Percentiles rank a stretch among this genome's conserved stretches.
These are phyloP conservation scores for Lagocephalus sceleratus DNA, from an alignment of 2,797 vertebrate genomes.

Conservation along the genomic window DNA sequence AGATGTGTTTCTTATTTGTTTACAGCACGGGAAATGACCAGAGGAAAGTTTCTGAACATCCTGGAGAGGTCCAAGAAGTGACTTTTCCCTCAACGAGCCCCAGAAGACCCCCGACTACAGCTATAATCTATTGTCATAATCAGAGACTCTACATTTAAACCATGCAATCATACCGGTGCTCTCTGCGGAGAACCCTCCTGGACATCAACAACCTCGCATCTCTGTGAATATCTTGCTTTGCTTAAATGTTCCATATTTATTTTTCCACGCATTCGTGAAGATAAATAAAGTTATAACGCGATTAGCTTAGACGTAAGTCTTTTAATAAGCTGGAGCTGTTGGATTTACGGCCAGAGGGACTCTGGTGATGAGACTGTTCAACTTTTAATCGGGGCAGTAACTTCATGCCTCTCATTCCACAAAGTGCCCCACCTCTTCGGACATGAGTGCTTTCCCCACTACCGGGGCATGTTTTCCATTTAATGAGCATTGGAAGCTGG, in stretches of 20 bases:
- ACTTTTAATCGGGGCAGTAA: constrained; percentile 86
- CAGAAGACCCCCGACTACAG: constrained; percentile 12
- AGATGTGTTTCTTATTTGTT: constrained; percentile 47
- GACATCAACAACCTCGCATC: constrained; percentile 3
- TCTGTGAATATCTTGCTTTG: constrained; percentile 24
- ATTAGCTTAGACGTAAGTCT: neutral
- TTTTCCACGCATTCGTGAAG: constrained; percentile 52
- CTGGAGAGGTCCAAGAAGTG: constrained; percentile 95
- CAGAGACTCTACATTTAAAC: constrained; percentile 33
- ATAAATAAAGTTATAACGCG: constrained; percentile 67
- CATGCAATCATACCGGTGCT: constrained; percentile 5
- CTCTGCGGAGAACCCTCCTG: neutral
- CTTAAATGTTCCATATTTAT: constrained; percentile 66
- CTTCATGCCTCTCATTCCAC: constrained; percentile 76
- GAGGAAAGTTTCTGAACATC: constrained; percentile 97
- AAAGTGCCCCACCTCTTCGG: constrained; percentile 57
- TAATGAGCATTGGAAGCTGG: constrained; percentile 91
- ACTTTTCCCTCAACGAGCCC: constrained; percentile 18
- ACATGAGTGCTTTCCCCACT: constrained; percentile 73
- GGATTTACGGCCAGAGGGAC: constrained; percentile 2
- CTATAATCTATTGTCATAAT: constrained; percentile 16
- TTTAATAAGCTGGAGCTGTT: constrained; percentile 5
- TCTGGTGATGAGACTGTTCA: constrained; percentile 14
- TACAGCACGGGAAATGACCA: constrained; percentile 96
- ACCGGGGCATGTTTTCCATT: constrained; percentile 75